phyloP scores from a whole-genome alignment of 2,113 vertebrate genomes.

The Phoxinus phoxinus region DNA sequence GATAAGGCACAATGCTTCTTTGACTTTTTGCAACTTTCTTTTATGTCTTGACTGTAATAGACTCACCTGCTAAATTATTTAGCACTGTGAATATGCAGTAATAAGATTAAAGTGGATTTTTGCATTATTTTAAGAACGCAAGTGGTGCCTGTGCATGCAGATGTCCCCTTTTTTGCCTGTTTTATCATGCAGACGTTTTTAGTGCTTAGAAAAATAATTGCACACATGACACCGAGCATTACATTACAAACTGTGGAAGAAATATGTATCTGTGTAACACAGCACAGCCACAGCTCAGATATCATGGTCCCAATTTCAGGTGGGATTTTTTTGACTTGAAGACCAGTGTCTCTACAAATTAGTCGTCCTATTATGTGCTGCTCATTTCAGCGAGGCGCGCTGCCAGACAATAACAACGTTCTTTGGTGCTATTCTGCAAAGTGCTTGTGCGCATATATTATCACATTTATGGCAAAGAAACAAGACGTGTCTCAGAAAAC shows the following conservation, averaged over 20 bases:
- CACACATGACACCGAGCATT: background rate
- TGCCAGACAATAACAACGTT: constrained; percentile 12
- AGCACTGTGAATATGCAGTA: background rate
- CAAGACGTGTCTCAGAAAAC: constrained; percentile 24
- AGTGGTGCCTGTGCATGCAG: background rate
- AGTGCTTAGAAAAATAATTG: background rate
- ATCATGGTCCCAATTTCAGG: background rate
- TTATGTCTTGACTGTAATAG: background rate
- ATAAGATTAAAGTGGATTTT: background rate
- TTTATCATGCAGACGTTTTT: background rate
- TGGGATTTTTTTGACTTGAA: constrained; percentile 16
- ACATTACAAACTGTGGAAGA: background rate
- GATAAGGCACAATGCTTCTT: background rate
- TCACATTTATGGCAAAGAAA: constrained; percentile 26
- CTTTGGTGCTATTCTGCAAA: background rate
- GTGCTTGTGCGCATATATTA: constrained; percentile 30
- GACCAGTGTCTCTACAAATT: constrained; percentile 31
- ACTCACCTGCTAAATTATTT: background rate
- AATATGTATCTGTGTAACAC: background rate
- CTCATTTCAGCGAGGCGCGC: background rate
- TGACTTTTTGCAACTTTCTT: constrained; percentile 22
- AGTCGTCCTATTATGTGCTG: background rate
- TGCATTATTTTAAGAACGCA: background rate
- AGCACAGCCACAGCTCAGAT: background rate
- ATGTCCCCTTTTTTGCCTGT: too few relatives aligned